Evolutionary conservation across 2,113 vertebrate species (phyloP).

Genomic region (human): DNA sequence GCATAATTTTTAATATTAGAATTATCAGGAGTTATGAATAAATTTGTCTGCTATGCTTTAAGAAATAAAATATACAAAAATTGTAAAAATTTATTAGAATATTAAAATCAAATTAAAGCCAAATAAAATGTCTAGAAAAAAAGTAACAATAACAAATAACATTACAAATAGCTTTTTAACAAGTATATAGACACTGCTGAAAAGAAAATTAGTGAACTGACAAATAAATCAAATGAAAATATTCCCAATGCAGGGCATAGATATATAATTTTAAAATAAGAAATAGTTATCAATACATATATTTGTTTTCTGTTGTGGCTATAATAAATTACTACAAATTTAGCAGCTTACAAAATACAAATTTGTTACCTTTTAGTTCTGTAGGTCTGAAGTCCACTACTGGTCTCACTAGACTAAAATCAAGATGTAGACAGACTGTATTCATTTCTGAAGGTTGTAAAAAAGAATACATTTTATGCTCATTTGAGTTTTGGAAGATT

Average conservation of each 20-base stretch:
- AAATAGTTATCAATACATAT: not conserved
- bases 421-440: not conserved
- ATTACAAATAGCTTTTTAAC: not conserved
- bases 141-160: not conserved
- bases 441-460: not conserved
- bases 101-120: not conserved
- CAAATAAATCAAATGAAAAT: not conserved
- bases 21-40: not conserved
- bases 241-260: not conserved
- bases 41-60: not conserved
- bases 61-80: not conserved
- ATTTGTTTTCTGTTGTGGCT: not conserved
- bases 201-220: conserved; percentile 31
- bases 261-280: not conserved
- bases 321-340: not conserved
- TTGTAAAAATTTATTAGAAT: not conserved
- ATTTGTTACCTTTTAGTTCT: not conserved
- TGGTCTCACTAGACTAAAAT: not conserved
- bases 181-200: not conserved
- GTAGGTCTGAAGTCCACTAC: not conserved
- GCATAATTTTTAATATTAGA: not conserved
- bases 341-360: not conserved
- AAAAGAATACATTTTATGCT: not conserved
- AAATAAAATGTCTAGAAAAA: not conserved
- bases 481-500: not conserved